phyloP scores from a whole-genome alignment of 64 coral and sea anemone genomes.

The Actinia tenebrosa region DNA sequence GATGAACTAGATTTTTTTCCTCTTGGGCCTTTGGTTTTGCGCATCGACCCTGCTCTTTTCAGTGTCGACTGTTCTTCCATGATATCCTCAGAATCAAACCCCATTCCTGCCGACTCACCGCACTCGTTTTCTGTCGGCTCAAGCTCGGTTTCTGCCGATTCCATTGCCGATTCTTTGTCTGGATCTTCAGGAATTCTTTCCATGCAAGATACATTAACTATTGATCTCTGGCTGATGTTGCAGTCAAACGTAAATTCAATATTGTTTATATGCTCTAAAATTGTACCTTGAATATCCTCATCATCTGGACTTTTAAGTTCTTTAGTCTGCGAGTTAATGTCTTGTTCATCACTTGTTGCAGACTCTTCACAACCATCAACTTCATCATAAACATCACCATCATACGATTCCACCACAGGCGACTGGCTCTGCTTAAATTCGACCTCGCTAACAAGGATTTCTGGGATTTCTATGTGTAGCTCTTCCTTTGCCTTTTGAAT shows the following conservation, averaged over 20 bases:
- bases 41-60: conserved; percentile 1
- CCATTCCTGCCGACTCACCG: neutral
- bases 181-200: neutral
- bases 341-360: neutral
- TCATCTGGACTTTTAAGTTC: neutral
- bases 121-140: neutral
- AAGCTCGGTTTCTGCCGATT: neutral
- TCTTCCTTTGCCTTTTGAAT: neutral
- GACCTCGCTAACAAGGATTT: neutral
- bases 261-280: neutral
- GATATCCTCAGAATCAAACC: neutral
- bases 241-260: neutral
- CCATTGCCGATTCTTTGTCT: neutral
- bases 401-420: neutral
- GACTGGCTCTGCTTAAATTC: neutral
- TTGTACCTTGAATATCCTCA: conserved; percentile 2
- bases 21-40: neutral
- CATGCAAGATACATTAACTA: neutral
- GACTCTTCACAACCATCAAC: neutral
- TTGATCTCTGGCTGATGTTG: neutral
- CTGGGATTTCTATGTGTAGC: neutral
- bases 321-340: neutral
- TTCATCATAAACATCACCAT: neutral
- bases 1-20: neutral
- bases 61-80: neutral